Conservation (phyloP, 2,888 invertebrate species). For the Ditylenchus weischeri region DNA sequence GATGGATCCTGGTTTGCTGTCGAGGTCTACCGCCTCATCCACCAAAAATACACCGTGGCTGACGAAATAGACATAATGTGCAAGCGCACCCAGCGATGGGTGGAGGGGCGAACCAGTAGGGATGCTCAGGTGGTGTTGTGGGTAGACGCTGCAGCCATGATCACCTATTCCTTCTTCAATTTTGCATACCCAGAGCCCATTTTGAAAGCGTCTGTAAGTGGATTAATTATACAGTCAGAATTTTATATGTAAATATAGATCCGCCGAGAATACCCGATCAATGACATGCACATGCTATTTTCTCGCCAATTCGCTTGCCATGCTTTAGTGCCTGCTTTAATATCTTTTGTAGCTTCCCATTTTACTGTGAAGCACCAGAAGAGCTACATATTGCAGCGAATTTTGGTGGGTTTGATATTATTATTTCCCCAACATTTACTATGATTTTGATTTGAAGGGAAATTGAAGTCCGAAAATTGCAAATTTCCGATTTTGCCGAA, state of each 20-base stretch:
- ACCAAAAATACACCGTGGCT: background rate
- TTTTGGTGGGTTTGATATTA: constrained; percentile 36
- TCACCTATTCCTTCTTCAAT: constrained; percentile 47
- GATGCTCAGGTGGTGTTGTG: constrained; percentile 42
- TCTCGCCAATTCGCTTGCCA: constrained; percentile 46
- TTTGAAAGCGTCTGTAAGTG: constrained; percentile 44
- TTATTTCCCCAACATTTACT: background rate
- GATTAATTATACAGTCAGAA: no score
- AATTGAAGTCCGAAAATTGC: background rate
- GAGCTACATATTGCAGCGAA: constrained; percentile 42
- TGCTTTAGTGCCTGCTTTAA: constrained; percentile 39
- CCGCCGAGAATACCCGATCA: constrained; percentile 43
- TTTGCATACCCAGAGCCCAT: constrained; percentile 52
- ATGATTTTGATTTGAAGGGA: background rate
- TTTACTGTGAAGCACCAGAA: constrained; percentile 41
- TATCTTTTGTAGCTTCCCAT: constrained; percentile 43
- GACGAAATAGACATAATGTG: constrained; percentile 33
- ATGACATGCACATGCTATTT: constrained; percentile 50
- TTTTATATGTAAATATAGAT: constrained; percentile 33
- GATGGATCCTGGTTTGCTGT: constrained; percentile 46
- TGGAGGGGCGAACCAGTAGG: constrained; percentile 39
- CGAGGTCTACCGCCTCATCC: constrained; percentile 40
- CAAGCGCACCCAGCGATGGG: constrained; percentile 46
- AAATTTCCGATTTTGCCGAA: no score
- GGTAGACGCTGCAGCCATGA: constrained; percentile 43